These are phyloP conservation scores for Poecilia wingei DNA, from an alignment of 2,797 vertebrate species.

Conservation along the genomic window DNA sequence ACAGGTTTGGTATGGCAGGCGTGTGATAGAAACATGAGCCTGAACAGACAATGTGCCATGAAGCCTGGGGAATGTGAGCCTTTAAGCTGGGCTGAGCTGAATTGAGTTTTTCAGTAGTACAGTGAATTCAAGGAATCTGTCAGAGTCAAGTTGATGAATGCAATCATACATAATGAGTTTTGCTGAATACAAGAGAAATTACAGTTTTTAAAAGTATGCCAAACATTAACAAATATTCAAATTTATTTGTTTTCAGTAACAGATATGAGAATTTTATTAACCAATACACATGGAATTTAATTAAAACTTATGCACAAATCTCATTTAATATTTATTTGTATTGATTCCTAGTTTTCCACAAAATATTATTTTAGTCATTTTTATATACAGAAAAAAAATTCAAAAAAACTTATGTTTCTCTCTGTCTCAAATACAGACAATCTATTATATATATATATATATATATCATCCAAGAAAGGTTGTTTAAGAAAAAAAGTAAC, in stretches of 20 bases:
- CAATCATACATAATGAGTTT: slow-evolving; percentile 30
- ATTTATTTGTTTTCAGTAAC: neutral
- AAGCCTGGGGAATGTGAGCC: slow-evolving; percentile 62
- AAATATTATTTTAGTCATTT: neutral
- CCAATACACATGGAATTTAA: neutral
- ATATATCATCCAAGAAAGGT: neutral
- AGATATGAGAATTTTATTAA: neutral
- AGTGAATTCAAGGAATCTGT: slow-evolving; percentile 44
- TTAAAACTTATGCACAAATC: neutral
- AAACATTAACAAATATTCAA: neutral
- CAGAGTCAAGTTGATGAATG: slow-evolving; percentile 46
- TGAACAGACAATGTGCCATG: slow-evolving; percentile 66
- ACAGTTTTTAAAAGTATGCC: neutral
- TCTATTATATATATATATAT: no score
- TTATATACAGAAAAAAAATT: neutral
- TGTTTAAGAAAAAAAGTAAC: neutral
- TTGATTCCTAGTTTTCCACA: neutral
- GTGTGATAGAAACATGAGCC: slow-evolving; percentile 72
- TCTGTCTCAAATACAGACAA: neutral
- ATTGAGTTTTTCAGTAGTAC: slow-evolving; percentile 54
- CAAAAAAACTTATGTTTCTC: neutral
- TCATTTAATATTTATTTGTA: neutral
- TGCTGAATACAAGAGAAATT: neutral
- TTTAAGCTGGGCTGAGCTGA: slow-evolving; percentile 40
- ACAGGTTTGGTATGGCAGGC: slow-evolving; percentile 71